Evolutionary conservation across 2,113 vertebrate species (phyloP).

Genomic region (Ophiodon elongatus): DNA sequence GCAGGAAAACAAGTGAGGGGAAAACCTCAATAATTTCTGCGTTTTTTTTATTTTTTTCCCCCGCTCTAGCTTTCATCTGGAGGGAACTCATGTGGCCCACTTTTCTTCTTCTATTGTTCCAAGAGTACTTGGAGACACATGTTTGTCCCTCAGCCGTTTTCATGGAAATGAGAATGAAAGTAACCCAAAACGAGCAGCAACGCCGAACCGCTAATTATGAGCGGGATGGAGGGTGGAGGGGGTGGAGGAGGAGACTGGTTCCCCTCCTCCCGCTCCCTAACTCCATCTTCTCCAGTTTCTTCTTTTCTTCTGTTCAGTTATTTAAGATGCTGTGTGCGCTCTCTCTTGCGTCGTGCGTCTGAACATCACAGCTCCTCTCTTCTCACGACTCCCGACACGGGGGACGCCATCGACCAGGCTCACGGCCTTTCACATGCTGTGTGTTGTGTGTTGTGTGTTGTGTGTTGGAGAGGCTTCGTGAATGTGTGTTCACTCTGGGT

Average conservation of each 20-base stretch:
- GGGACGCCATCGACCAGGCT: conserved; percentile 8
- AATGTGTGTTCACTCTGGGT: conserved; percentile 53
- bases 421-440: conserved; percentile 20
- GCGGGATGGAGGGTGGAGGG: conserved; percentile 2
- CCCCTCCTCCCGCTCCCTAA: conserved; percentile 25
- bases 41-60: too few species aligned
- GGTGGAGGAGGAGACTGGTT: conserved; percentile 15
- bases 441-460: background rate
- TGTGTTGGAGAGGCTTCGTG: conserved; percentile 23
- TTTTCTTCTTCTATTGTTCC: conserved; percentile 70
- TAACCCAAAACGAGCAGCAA: conserved; percentile 71
- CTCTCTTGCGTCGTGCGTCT: conserved; percentile 25
- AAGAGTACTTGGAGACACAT: conserved; percentile 59
- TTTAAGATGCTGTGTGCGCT: conserved; percentile 44
- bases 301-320: conserved; percentile 39
- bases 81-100: conserved; percentile 58
- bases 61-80: conserved; percentile 61
- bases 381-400: conserved; percentile 8
- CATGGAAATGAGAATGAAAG: conserved; percentile 76
- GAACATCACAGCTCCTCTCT: conserved; percentile 22
- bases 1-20: conserved; percentile 37
- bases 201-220: conserved; percentile 75
- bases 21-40: conserved; percentile 61
- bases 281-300: conserved; percentile 30
- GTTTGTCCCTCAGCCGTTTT: conserved; percentile 69